These are phyloP conservation scores for Seladonia tumulorum DNA, from an alignment of 2,888 invertebrate species.

Conservation along the genomic window DNA sequence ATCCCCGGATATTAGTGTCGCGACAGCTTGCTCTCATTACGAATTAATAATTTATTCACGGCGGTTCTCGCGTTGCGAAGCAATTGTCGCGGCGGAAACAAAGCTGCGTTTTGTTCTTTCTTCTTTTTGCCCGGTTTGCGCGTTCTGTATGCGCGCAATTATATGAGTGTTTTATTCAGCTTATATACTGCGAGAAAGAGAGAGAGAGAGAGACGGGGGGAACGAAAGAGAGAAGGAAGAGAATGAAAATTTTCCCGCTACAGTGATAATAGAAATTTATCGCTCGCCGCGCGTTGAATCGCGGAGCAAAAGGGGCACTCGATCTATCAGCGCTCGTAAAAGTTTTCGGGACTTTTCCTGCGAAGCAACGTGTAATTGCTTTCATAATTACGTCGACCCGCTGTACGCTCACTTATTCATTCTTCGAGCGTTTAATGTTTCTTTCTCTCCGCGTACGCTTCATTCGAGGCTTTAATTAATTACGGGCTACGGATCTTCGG, in stretches of 20 bases:
- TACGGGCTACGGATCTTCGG: too few relatives aligned
- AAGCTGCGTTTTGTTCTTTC: constrained; percentile 6
- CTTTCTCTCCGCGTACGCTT: not conserved
- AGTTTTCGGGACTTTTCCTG: not conserved
- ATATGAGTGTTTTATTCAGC: constrained; percentile 26
- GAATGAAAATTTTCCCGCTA: constrained; percentile 27
- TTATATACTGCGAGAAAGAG: not conserved
- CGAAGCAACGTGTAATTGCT: constrained; percentile 1
- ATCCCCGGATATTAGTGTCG: constrained; percentile 25
- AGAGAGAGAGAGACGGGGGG: not conserved
- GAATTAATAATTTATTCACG: constrained; percentile 50
- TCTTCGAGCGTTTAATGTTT: not conserved
- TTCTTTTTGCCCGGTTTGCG: constrained; percentile 6
- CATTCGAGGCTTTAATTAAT: not conserved
- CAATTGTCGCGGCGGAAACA: constrained; percentile 47
- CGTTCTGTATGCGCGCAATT: constrained; percentile 30
- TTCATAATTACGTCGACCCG: not conserved
- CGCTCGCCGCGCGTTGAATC: not conserved
- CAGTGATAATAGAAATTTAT: constrained; percentile 8
- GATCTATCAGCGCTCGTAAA: constrained; percentile 1
- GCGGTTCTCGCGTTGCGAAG: constrained; percentile 33
- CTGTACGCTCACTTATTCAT: not conserved
- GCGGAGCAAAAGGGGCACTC: not conserved
- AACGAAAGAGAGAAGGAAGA: not conserved
- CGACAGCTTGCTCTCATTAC: constrained; percentile 49